Base-by-base conservation (phyloP, 2,113 vertebrate species). In the Ochotona curzoniae region DNA sequence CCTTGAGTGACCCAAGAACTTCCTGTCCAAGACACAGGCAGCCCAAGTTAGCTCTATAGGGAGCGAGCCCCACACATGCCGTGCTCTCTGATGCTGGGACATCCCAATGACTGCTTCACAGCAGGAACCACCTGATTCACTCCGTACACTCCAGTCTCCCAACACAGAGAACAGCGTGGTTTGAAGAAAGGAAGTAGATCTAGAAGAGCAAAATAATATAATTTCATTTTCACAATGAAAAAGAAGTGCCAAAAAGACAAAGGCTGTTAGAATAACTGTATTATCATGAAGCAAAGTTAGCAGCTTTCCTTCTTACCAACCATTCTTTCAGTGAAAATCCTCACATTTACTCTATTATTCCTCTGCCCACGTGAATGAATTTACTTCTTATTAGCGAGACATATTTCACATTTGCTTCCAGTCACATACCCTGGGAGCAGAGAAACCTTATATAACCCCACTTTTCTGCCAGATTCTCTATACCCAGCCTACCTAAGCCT, bases 261-360 rank as follows among this genome's bases (percentile, higher is more conserved):
- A 38, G 30, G 17, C 51, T n/a, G 73, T 84, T 49, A 82, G n/a
- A 69, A 11, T 12, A 89, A 51, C 8, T 28, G 67, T 23, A 80
- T 73, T 38, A 32, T 82, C 38, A 84, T 25, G 67, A 89, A 81
- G 28, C 54, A 93, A 38, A n/a, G 51, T 10, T 30, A 38, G 17
- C 25, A 90, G 8, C n/a, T 88, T 60, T 90, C 21, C 28, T 51
- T 79, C 26, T 49, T 4, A 75, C 28, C 7, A 79, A 63, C 61
- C 47, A 88, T 81, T 64, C 30, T 28, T 82, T 75, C 61, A 87
- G 51, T 66, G 32, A 82, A 49, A 61, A 71, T 92, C 10, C 44
- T 93, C 54, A n/a, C 87, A 82, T 82, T 78, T 54, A 44, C 86
- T 82, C 82, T 54, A 44, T 80, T 92, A 80, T 90, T 90, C 76